phyloP scores from a whole-genome alignment of 2,797 vertebrate genomes.

The Dromococcyx pavoninus region DNA sequence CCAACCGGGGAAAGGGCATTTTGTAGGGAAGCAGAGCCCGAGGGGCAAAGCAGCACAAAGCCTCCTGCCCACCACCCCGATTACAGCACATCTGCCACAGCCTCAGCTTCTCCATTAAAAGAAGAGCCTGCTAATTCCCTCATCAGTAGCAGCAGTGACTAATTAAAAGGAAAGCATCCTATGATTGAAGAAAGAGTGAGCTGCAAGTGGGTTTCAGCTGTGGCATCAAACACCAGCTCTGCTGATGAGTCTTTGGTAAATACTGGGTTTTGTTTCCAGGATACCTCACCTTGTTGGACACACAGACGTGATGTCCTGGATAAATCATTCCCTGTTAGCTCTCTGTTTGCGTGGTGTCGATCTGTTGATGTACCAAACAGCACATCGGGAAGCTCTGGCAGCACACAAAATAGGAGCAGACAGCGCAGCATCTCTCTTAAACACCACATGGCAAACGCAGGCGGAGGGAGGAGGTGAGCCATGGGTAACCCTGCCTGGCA shows the following conservation, averaged over 20 bases:
- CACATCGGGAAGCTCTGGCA: constrained; percentile 16
- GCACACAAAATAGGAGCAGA: neutral
- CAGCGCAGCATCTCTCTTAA: neutral
- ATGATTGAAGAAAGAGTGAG: constrained; percentile 26
- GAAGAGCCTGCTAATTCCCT: constrained; percentile 41
- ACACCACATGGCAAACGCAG: rapidly evolving
- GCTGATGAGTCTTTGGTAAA: neutral
- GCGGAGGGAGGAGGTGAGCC: rapidly evolving
- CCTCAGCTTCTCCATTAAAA: constrained; percentile 6
- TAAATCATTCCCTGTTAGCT: constrained; percentile 57
- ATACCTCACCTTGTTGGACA: constrained; percentile 12
- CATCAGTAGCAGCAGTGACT: constrained; percentile 16
- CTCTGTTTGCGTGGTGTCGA: neutral
- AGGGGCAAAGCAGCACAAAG: too few relatives aligned
- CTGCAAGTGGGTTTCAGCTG: neutral
- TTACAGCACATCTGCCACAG: neutral
- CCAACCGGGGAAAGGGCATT: neutral
- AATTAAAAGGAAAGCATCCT: constrained; percentile 50
- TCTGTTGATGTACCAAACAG: constrained; percentile 7
- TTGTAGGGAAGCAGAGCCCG: neutral
- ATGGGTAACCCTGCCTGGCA: neutral
- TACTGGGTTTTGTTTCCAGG: neutral
- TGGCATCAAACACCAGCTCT: neutral
- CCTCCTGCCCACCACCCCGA: neutral
- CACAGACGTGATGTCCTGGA: constrained; percentile 22